These are phyloP conservation scores for Phymastichus coffea DNA, from an alignment of 1,140 invertebrate genomes.

Conservation along the genomic window DNA sequence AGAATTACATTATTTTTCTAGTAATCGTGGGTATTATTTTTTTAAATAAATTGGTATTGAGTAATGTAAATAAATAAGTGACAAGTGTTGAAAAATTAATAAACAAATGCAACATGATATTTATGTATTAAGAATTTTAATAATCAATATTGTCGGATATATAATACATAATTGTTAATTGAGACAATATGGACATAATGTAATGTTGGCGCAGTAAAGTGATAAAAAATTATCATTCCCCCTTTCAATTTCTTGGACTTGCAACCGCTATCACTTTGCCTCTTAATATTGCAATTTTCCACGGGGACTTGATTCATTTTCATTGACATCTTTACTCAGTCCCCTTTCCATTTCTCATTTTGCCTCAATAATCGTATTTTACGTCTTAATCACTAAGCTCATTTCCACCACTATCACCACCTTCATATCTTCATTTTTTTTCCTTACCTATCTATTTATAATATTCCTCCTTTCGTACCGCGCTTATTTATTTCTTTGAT, in stretches of 20 bases:
- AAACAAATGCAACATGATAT: too few relatives aligned
- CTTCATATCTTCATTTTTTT: conserved; percentile 33
- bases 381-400: conserved; percentile 18
- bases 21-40: too few relatives aligned
- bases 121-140: conserved; percentile 56
- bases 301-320: conserved; percentile 32
- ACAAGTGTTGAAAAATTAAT: too few relatives aligned
- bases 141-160: conserved; percentile 58
- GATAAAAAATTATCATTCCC: conserved; percentile 31
- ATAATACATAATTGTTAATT: conserved; percentile 55
- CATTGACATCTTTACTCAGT: conserved; percentile 12
- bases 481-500: conserved; percentile 9
- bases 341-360: not conserved
- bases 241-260: too few relatives aligned
- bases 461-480: conserved; percentile 20
- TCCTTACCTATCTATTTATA: conserved; percentile 3
- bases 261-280: too few relatives aligned
- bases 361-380: conserved; percentile 10
- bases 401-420: conserved; percentile 51
- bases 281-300: conserved; percentile 1
- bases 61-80: too few relatives aligned
- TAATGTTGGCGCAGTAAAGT: conserved; percentile 50
- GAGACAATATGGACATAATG: conserved; percentile 54
- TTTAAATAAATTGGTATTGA: too few relatives aligned
- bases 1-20: too few relatives aligned